Evolutionary conservation across 2,113 vertebrate species (phyloP).

Genomic region (Coturnix japonica): DNA sequence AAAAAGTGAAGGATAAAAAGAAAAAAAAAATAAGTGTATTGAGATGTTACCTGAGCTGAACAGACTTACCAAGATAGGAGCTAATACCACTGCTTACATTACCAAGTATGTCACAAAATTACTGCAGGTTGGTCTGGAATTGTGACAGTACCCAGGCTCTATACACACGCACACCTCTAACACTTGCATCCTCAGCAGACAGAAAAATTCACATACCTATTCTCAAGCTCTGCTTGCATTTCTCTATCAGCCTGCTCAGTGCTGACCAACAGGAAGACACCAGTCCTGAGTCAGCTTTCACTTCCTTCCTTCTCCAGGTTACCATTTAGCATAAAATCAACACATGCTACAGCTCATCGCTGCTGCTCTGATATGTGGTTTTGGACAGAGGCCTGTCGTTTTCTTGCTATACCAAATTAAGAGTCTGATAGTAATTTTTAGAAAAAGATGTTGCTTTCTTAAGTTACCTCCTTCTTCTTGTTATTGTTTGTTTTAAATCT

Average conservation of each 20-base stretch:
- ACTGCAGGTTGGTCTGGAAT: fast-evolving
- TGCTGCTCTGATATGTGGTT: not conserved
- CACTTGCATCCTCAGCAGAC: not conserved
- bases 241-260: not conserved
- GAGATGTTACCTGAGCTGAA: not conserved
- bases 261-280: not conserved
- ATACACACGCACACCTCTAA: not conserved
- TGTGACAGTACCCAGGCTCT: not conserved
- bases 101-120: not conserved
- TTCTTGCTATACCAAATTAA: not conserved
- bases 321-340: not conserved
- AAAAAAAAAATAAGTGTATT: not conserved
- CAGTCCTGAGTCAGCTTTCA: not conserved
- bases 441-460: not conserved
- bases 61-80: not conserved
- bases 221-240: not conserved
- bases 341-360: not conserved
- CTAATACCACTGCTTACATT: not conserved
- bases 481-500: not conserved
- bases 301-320: slow-evolving; percentile 53
- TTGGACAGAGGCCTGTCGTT: not conserved
- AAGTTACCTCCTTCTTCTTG: not conserved
- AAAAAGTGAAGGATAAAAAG: not conserved
- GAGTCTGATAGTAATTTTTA: not conserved
- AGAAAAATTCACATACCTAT: not conserved